phyloP scores from a whole-genome alignment of 2,888 invertebrate genomes.

The Catonia carolina region DNA sequence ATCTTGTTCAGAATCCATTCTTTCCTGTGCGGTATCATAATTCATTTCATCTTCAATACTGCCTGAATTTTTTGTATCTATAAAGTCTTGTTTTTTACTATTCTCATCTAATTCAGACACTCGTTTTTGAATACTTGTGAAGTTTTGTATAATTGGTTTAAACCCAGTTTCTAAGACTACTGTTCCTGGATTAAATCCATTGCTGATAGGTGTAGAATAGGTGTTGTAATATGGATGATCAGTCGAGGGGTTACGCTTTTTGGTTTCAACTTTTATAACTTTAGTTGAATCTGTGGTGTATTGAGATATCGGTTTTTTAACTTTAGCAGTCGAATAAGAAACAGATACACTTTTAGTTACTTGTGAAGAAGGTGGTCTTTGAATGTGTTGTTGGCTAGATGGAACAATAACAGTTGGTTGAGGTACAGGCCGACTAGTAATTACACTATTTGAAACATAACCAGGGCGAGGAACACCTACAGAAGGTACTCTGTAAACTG shows the following conservation, averaged over 20 bases:
- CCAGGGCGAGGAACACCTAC: constrained; percentile 19
- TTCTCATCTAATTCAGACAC: constrained; percentile 45
- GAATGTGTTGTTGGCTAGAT: not conserved
- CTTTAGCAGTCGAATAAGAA: constrained; percentile 20
- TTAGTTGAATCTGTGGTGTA: constrained; percentile 6
- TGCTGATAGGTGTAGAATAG: constrained; percentile 25
- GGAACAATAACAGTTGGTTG: constrained; percentile 14
- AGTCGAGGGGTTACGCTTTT: constrained; percentile 13
- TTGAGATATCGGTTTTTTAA: constrained; percentile 15
- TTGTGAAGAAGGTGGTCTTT: constrained; percentile 4
- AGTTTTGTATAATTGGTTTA: constrained; percentile 63
- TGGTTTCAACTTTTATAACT: constrained; percentile 15
- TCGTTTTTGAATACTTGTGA: constrained; percentile 49
- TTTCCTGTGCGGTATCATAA: constrained; percentile 44
- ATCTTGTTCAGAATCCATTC: constrained; percentile 42
- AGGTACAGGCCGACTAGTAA: not conserved
- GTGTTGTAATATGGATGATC: constrained; percentile 10
- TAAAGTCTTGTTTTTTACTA: constrained; percentile 42
- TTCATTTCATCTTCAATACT: constrained; percentile 42
- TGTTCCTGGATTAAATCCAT: constrained; percentile 66
- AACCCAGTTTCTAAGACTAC: constrained; percentile 80
- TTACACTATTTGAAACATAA: constrained; percentile 4
- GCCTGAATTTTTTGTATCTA: constrained; percentile 39
- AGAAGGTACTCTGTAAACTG: constrained; percentile 28
- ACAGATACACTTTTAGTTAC: constrained; percentile 20